A percentile compares a stretch with the other conserved stretches of the same genome.
Evolutionary conservation across 2,797 vertebrate genomes (phyloP).

Genomic region (Bufotes viridis): DNA sequence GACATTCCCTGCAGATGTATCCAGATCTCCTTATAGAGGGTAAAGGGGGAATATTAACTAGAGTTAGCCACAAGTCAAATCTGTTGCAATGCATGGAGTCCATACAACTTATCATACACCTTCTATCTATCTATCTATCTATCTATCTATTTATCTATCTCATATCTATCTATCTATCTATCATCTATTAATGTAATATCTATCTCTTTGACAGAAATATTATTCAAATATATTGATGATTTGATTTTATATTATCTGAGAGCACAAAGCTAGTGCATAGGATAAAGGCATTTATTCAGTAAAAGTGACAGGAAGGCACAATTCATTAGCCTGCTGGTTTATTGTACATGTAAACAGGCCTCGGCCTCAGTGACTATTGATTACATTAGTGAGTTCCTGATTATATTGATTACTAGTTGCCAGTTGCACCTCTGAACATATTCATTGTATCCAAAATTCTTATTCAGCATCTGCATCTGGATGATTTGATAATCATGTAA

Average conservation of each 20-base stretch:
- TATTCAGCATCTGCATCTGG: neutral
- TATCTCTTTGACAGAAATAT: neutral
- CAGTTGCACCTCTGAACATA: neutral
- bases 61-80: too few species aligned
- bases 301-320: too few species aligned
- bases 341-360: neutral
- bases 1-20: too few species aligned
- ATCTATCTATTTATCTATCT: neutral
- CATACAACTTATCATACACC: too few species aligned
- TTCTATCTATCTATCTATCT: neutral
- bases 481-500: neutral
- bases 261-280: too few species aligned
- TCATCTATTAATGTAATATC: neutral
- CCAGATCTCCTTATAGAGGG: too few species aligned
- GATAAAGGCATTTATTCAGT: too few species aligned
- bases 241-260: too few species aligned
- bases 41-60: too few species aligned
- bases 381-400: neutral
- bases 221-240: too few species aligned
- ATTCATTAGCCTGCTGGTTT: neutral
- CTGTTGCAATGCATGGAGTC: too few species aligned
- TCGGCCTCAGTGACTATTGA: neutral
- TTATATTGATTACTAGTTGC: neutral
- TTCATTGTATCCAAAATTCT: neutral
- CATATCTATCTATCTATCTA: neutral